Percentiles rank a stretch among this genome's conserved stretches.
These are phyloP conservation scores for Cephus runcator DNA, from an alignment of 2,888 invertebrate species.

Conservation along the genomic window DNA sequence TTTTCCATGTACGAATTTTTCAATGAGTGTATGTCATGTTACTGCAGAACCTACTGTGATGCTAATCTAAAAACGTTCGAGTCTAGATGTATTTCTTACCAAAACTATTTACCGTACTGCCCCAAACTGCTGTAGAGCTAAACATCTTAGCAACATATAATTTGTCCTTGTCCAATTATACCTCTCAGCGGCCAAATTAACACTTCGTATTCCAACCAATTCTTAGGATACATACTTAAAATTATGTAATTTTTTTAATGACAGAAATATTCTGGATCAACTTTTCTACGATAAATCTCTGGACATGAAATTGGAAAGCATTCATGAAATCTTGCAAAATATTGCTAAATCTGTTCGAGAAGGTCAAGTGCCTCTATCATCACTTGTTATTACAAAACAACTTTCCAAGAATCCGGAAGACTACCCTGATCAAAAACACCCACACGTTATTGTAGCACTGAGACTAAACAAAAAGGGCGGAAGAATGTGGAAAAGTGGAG, in stretches of 20 bases:
- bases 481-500: conserved; percentile 89
- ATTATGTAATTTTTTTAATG: neutral
- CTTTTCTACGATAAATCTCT: conserved; percentile 82
- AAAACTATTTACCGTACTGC: too few species aligned
- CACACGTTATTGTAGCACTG: conserved; percentile 84
- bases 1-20: too few species aligned
- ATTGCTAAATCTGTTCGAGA: conserved; percentile 79
- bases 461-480: conserved; percentile 86
- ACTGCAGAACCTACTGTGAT: too few species aligned
- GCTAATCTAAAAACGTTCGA: too few species aligned
- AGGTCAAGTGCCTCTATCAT: conserved; percentile 77
- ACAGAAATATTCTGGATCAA: conserved; percentile 80
- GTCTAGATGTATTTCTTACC: too few species aligned
- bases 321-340: conserved; percentile 82
- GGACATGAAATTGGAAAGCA: conserved; percentile 87
- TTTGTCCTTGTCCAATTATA: too few species aligned
- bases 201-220: too few species aligned
- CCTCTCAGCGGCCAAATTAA: too few species aligned
- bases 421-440: conserved; percentile 90
- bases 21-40: too few species aligned
- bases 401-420: conserved; percentile 93
- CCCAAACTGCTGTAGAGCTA: too few species aligned
- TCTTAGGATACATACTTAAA: too few species aligned
- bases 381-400: conserved; percentile 92
- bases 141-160: too few species aligned